These are phyloP conservation scores for Campylomormyrus tamandua DNA, from an alignment of 2,113 vertebrate species.

Conservation along the genomic window DNA sequence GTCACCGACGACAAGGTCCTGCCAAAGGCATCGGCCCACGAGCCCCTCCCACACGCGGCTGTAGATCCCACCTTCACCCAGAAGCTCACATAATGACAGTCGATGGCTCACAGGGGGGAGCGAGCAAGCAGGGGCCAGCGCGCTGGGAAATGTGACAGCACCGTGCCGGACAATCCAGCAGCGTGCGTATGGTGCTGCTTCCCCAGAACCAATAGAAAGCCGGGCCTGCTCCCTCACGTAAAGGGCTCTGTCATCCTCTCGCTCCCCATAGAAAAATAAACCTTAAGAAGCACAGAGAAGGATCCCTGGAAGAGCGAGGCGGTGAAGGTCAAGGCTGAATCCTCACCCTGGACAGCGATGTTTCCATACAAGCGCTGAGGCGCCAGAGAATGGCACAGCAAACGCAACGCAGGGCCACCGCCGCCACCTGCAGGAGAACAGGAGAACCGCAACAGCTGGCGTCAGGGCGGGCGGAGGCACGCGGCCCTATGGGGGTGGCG, in stretches of 20 bases:
- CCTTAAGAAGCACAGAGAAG: background rate
- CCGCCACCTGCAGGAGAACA: constrained; percentile 58
- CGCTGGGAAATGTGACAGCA: background rate
- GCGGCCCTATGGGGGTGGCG: background rate
- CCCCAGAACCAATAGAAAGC: background rate
- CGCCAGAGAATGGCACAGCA: constrained; percentile 76
- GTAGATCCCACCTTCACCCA: background rate
- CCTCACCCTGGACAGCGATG: constrained; percentile 63
- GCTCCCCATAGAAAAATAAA: background rate
- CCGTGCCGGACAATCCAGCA: background rate
- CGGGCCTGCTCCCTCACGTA: background rate
- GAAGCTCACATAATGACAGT: background rate
- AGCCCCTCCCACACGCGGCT: background rate
- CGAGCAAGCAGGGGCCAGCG: background rate
- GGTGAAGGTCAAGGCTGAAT: background rate
- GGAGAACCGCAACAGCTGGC: constrained; percentile 1
- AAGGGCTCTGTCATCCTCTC: background rate
- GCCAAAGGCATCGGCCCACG: background rate
- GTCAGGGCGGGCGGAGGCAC: background rate
- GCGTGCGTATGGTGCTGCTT: background rate
- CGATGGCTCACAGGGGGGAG: background rate
- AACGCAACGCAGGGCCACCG: constrained; percentile 68
- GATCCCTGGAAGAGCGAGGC: background rate
- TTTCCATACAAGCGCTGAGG: constrained; percentile 56
- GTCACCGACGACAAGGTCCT: background rate